Evolutionary conservation across 2,797 vertebrate genomes (phyloP).

Genomic region (Sebastolobus altivelis): DNA sequence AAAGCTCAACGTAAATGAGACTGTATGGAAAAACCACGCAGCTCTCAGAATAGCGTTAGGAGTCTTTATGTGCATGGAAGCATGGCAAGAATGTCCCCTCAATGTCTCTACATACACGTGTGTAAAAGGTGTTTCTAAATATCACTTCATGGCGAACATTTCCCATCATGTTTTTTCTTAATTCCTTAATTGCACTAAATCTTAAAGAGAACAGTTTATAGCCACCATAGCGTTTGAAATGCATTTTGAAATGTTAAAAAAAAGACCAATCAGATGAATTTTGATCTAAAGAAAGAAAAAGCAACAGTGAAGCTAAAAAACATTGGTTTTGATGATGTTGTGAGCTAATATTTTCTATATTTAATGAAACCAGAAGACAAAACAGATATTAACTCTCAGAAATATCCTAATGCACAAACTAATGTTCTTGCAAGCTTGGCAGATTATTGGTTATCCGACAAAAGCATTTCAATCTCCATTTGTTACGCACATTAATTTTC

Average conservation of each 20-base stretch:
- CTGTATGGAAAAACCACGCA: slow-evolving; percentile 55
- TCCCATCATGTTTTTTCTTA: not conserved
- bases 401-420: not conserved
- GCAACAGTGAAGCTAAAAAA: not conserved
- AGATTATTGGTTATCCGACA: not conserved
- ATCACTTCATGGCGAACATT: not conserved
- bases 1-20: slow-evolving; percentile 56
- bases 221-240: not conserved
- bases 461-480: slow-evolving; percentile 1
- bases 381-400: not conserved
- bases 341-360: not conserved
- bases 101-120: not conserved
- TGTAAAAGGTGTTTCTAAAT: slow-evolving; percentile 2
- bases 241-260: not conserved
- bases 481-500: not conserved
- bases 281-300: not conserved
- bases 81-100: slow-evolving; percentile 49
- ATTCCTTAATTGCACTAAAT: not conserved
- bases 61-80: slow-evolving; percentile 26
- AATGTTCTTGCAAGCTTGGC: not conserved
- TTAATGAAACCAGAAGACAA: not conserved
- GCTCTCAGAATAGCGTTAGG: slow-evolving; percentile 53
- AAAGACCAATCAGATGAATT: not conserved
- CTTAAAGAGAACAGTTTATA: not conserved
- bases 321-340: not conserved